phyloP scores from a whole-genome alignment of 2,113 vertebrate genomes.

The Burhinus bistriatus region DNA sequence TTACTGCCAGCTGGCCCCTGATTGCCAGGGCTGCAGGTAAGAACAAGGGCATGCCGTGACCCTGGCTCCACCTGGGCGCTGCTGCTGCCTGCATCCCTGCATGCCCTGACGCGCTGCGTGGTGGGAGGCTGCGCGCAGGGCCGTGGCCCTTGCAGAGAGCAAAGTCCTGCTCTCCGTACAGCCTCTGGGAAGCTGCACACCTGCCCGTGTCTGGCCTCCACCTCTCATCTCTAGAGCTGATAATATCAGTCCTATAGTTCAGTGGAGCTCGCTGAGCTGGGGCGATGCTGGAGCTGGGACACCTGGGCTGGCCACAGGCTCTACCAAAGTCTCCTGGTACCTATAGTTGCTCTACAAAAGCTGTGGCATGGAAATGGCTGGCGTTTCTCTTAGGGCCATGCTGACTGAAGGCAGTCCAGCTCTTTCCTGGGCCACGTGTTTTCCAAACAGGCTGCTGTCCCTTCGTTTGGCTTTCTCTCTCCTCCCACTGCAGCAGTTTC shows the following conservation, averaged over 20 bases:
- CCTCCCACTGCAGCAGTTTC: neutral
- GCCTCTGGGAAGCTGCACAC: too few relatives aligned
- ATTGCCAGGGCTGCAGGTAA: neutral
- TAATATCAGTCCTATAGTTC: neutral
- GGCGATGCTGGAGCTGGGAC: neutral
- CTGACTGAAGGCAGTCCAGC: neutral
- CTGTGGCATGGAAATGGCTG: neutral
- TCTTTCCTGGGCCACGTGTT: neutral
- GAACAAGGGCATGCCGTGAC: neutral
- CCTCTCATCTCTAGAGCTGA: neutral
- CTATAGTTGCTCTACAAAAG: neutral
- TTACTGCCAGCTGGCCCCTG: neutral
- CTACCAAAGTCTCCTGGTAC: neutral
- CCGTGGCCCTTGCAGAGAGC: too few relatives aligned
- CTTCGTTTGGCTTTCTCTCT: neutral
- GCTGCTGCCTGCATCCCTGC: neutral
- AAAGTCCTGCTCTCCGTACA: neutral
- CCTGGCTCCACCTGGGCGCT: fast-evolving
- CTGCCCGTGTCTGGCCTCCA: neutral
- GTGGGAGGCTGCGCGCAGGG: neutral
- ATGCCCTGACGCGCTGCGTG: fast-evolving
- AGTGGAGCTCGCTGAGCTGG: neutral
- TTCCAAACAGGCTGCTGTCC: neutral
- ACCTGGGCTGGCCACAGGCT: neutral
- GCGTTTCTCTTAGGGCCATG: neutral